Evolutionary conservation across 2,888 invertebrate species (phyloP).

Genomic region (Trichopria drosophilae): DNA sequence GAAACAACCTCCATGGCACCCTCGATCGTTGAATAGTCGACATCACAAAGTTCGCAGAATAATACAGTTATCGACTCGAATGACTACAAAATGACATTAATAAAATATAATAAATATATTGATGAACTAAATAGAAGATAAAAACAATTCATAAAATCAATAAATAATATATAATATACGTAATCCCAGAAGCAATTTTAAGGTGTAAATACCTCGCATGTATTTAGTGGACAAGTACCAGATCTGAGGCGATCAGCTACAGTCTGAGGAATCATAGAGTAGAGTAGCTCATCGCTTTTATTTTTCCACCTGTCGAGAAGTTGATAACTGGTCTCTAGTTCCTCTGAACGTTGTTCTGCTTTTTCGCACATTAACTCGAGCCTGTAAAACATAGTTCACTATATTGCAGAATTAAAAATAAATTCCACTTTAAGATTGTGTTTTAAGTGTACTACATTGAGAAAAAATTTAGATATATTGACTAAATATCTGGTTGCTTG

Average conservation of each 20-base stretch:
- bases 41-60: conserved; percentile 74
- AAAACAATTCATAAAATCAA: background rate
- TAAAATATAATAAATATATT: background rate
- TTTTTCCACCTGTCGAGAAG: conserved; percentile 83
- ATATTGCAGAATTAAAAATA: background rate
- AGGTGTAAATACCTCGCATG: conserved; percentile 69
- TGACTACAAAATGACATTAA: conserved; percentile 61
- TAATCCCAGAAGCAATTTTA: background rate
- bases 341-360: conserved; percentile 77
- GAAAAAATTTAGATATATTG: background rate
- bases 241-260: conserved; percentile 79
- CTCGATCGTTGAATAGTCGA: conserved; percentile 64
- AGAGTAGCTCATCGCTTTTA: conserved; percentile 81
- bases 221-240: conserved; percentile 75
- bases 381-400: conserved; percentile 51
- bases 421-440: background rate
- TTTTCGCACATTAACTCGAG: conserved; percentile 81
- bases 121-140: background rate
- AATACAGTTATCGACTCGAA: conserved; percentile 78
- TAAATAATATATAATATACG: background rate
- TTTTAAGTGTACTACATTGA: background rate
- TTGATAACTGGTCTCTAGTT: conserved; percentile 76
- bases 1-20: conserved; percentile 78
- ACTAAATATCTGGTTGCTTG: background rate
- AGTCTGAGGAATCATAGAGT: conserved; percentile 88